phyloP scores from a whole-genome alignment of 2,888 invertebrate genomes.

The Ditula angustiorana region DNA sequence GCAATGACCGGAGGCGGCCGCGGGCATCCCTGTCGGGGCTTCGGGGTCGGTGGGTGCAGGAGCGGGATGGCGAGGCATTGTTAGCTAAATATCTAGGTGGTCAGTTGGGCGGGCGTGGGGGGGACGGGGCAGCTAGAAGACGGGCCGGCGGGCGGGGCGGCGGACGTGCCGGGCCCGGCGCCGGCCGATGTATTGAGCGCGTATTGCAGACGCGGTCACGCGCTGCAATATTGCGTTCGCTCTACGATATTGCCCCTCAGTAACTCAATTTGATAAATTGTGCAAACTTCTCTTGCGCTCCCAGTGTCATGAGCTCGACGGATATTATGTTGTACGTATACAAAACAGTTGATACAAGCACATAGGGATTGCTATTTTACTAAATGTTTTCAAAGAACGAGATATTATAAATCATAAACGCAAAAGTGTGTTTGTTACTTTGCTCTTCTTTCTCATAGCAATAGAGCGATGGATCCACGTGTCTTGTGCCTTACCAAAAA shows the following conservation, averaged over 20 bases:
- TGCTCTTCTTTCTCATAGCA: too few species aligned
- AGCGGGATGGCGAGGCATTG: constrained; percentile 80
- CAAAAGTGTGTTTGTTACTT: too few species aligned
- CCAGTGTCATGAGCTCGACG: constrained; percentile 68
- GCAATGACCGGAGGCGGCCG: constrained; percentile 80
- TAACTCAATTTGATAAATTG: constrained; percentile 85
- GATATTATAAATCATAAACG: too few species aligned
- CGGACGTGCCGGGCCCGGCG: constrained; percentile 79
- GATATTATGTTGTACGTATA: constrained; percentile 49
- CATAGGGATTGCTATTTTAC: neutral
- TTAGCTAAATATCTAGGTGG: constrained; percentile 86
- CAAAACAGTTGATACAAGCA: neutral
- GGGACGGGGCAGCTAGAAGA: constrained; percentile 44
- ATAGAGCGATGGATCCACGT: too few species aligned
- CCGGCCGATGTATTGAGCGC: constrained; percentile 86
- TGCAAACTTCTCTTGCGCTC: constrained; percentile 78
- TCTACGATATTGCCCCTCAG: constrained; percentile 83
- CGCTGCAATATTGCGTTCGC: constrained; percentile 85
- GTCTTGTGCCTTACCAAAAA: too few species aligned
- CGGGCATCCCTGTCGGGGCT: constrained; percentile 68
- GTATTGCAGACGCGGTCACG: constrained; percentile 86
- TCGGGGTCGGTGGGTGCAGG: constrained; percentile 51
- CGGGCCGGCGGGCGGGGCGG: constrained; percentile 68
- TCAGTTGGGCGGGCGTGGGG: constrained; percentile 67
- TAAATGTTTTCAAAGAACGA: neutral